Evolutionary conservation across 2,888 invertebrate genomes (phyloP).

Genomic region (Neelides folsomi): DNA sequence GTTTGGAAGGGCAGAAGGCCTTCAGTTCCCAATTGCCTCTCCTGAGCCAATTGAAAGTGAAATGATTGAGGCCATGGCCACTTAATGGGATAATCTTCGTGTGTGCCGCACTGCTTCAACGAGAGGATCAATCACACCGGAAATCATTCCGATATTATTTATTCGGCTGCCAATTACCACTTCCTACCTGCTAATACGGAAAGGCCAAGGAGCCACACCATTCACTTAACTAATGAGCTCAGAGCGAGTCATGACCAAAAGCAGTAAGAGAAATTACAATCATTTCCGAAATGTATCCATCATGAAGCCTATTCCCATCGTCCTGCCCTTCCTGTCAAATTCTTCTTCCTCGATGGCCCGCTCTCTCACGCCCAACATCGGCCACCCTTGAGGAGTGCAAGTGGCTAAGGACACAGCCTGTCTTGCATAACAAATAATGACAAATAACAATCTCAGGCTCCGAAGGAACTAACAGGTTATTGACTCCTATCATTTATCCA

Average conservation of each 20-base stretch:
- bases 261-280: too few relatives aligned
- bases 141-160: conserved; percentile 24
- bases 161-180: conserved; percentile 15
- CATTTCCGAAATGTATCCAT: too few relatives aligned
- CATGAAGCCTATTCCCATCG: too few relatives aligned
- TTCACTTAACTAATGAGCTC: not conserved
- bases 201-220: conserved; percentile 11
- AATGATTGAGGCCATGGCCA: conserved; percentile 31
- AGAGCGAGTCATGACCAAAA: not conserved
- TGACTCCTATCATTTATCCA: too few relatives aligned
- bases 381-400: too few relatives aligned
- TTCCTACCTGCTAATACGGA: conserved; percentile 17
- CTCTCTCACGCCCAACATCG: too few relatives aligned
- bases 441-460: too few relatives aligned
- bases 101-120: not conserved
- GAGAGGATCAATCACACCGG: conserved; percentile 27
- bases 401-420: too few relatives aligned
- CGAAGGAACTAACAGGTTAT: too few relatives aligned
- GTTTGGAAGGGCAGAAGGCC: conserved; percentile 8
- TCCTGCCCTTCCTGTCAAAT: too few relatives aligned
- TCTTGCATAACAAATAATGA: too few relatives aligned
- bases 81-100: conserved; percentile 10
- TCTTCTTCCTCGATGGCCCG: too few relatives aligned
- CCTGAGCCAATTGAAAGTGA: conserved; percentile 20
- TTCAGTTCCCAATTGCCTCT: conserved; percentile 23